Evolutionary conservation across 2,113 vertebrate species (phyloP), one percentile per base, ranked within the genome.

Genomic region (Nasalis larvatus): DNA sequence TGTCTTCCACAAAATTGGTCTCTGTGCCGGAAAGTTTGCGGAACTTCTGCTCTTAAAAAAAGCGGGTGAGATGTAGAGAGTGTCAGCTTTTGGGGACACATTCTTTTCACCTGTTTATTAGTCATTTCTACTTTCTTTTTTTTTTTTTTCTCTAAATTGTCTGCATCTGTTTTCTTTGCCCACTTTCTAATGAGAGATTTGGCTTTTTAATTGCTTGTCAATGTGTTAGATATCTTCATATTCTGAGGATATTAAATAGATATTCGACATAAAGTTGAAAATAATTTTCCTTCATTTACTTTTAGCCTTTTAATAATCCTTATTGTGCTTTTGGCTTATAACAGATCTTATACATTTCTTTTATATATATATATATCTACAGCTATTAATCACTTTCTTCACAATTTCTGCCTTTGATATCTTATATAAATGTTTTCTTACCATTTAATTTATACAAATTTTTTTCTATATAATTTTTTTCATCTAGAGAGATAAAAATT

Each of bases 401-500:
- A 82, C 1, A 89, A 73, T 56, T 94, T 85, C 42, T 88, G 71
- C 47, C 30, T 92, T 78, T 92, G 37, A 9, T 94, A 21, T 87
- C 49, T 40, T 89, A 63, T 8, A 69, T 66, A n/a, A 71, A n/a
- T 82, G 11, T 78, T 89, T 91, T 92, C 20, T 69, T 78, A 47
- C 9, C 18, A 80, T 37, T 52, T 23, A 90, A 40, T 11, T 94
- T 87, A 80, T 68, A 88, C 73, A 92, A 89, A 89, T 86, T 87
- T 94, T 35, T 93, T 96, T n/a, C 37, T 60, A 25, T 27, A 11
- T 60, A 60, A 71, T 58, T 77, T 73, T 84, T 95, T 96, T 92
- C 47, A 60, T 60, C 40, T 58, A 91, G 37, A 58, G 14, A 84
- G 37, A 96, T 47, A 78, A 96, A 94, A 74, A 80, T 74, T 93